Conservation (phyloP, 64 coral and sea anemone species). For the Porites lutea region DNA sequence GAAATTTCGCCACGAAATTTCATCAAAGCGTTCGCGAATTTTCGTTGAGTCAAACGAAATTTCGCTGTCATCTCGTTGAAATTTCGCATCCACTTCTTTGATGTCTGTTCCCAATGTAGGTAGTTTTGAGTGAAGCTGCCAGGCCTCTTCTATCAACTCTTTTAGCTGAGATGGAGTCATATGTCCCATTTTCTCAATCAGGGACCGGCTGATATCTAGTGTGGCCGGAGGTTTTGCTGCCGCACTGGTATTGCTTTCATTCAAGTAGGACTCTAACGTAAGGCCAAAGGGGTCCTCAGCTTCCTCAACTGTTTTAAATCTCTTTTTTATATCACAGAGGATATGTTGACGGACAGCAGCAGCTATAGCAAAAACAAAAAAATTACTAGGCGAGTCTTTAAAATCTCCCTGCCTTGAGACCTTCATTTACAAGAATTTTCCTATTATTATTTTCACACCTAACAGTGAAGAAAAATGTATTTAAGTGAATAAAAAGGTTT, state of each 20-base stretch:
- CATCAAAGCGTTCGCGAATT: too few species aligned
- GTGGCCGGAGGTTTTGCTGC: not conserved
- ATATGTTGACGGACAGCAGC: slow-evolving; percentile 22
- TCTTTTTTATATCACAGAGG: not conserved
- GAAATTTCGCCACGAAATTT: too few species aligned
- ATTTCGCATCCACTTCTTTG: not conserved
- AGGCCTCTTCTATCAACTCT: not conserved
- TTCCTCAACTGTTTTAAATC: slow-evolving; percentile 11
- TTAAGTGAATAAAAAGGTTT: too few species aligned
- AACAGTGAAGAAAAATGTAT: too few species aligned
- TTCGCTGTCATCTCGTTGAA: too few species aligned
- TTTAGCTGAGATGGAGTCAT: not conserved
- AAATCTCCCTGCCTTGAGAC: not conserved
- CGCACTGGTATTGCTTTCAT: not conserved
- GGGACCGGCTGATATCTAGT: not conserved
- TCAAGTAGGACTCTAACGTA: not conserved
- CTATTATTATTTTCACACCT: too few species aligned
- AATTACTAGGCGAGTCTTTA: not conserved
- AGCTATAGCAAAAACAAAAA: not conserved
- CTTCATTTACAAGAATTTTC: too few species aligned
- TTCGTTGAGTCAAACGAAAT: too few species aligned
- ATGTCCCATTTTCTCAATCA: slow-evolving; percentile 12
- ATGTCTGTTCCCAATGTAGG: not conserved
- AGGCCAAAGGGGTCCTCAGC: slow-evolving; percentile 31
- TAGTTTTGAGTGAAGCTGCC: slow-evolving; percentile 14